These are phyloP conservation scores for Ceyx melanurus DNA, from an alignment of 2,113 vertebrate species.

Conservation along the genomic window DNA sequence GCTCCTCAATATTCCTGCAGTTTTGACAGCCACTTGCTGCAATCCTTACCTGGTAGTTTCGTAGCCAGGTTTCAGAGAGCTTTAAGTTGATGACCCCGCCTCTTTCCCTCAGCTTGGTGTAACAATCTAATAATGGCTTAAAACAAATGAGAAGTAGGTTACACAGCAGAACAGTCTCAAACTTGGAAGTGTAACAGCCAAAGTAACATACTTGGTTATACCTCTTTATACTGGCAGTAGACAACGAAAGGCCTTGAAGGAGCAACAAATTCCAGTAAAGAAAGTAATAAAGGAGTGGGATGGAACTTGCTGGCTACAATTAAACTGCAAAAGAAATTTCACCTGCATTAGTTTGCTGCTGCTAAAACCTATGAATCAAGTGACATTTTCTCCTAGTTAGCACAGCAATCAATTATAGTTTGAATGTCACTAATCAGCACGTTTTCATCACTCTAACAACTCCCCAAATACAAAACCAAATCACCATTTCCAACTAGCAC, in stretches of 20 bases:
- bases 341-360: background rate
- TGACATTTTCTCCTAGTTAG: background rate
- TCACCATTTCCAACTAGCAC: background rate
- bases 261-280: conserved; percentile 88
- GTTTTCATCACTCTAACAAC: background rate
- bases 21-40: background rate
- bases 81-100: conserved; percentile 88
- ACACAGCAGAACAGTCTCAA: background rate
- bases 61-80: conserved; percentile 93
- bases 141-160: background rate
- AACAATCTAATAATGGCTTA: conserved; percentile 93
- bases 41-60: conserved; percentile 91
- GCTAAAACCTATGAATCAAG: background rate
- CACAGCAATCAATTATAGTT: background rate
- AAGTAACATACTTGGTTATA: conserved; percentile 57
- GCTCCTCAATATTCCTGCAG: background rate
- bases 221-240: conserved; percentile 97
- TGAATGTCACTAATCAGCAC: background rate
- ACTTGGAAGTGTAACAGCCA: background rate
- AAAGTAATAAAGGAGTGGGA: conserved; percentile 84
- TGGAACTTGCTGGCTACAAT: conserved; percentile 92
- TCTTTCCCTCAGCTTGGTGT: conserved; percentile 89
- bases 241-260: conserved; percentile 95
- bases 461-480: background rate
- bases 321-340: conserved; percentile 79